Percentiles rank a stretch among this genome's conserved stretches.
These are phyloP conservation scores for Exocentrus adspersus DNA, from an alignment of 2,888 invertebrate genomes.

Conservation along the genomic window DNA sequence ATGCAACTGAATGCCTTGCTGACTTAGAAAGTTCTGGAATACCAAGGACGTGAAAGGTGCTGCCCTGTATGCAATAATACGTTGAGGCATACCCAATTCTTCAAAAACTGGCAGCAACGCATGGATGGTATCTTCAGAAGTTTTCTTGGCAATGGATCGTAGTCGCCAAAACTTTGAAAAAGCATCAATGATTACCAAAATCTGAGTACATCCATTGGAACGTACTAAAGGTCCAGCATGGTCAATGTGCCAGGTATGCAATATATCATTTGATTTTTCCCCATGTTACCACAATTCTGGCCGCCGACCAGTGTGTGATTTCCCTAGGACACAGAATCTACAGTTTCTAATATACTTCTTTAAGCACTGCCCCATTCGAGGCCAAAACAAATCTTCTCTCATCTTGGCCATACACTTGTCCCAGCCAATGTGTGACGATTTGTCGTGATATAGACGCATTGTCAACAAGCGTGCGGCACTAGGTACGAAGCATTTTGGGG, in stretches of 20 bases:
- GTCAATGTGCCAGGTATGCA: constrained; percentile 42
- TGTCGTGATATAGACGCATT: background rate
- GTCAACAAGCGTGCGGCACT: background rate
- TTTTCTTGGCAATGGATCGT: constrained; percentile 20
- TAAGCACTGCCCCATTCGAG: background rate
- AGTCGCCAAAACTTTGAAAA: constrained; percentile 31
- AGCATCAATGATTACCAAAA: constrained; percentile 24
- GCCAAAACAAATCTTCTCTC: background rate
- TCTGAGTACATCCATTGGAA: background rate
- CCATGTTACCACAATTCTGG: constrained; percentile 34
- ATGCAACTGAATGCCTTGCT: background rate
- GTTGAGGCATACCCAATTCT: background rate
- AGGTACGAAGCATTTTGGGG: background rate
- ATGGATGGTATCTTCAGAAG: constrained; percentile 9
- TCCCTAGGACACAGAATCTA: constrained; percentile 6
- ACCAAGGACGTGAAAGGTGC: background rate
- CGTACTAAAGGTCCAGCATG: constrained; percentile 41
- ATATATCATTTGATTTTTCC: constrained; percentile 33
- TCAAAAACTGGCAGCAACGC: constrained; percentile 27
- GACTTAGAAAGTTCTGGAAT: background rate
- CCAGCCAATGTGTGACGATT: no score
- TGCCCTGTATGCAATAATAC: no score
- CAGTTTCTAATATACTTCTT: constrained; percentile 1
- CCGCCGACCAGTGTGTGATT: constrained; percentile 41
- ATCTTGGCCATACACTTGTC: no score